These are phyloP conservation scores for Polyodon spathula DNA, from an alignment of 2,113 vertebrate genomes.

Conservation along the genomic window DNA sequence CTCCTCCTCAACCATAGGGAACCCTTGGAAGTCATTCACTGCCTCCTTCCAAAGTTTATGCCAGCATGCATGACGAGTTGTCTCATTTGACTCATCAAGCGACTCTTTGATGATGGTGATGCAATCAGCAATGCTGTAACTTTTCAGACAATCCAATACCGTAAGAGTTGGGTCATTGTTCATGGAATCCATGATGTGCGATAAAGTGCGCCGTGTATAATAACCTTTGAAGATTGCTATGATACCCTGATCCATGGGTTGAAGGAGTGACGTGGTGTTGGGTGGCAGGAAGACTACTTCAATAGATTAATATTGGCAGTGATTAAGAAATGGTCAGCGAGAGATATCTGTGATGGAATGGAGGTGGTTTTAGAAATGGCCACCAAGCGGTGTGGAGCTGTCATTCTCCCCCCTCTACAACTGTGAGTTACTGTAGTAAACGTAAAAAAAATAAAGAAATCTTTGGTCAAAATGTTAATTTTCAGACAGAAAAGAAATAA, in stretches of 20 bases:
- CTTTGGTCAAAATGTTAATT: too few species aligned
- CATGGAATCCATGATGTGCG: constrained; percentile 12
- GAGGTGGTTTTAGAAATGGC: too few species aligned
- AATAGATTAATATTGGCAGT: neutral
- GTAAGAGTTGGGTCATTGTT: neutral
- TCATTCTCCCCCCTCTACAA: too few species aligned
- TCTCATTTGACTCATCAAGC: constrained; percentile 2
- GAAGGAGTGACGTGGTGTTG: constrained; percentile 13
- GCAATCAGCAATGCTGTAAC: too few species aligned
- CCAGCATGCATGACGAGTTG: neutral
- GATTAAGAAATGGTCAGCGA: too few species aligned
- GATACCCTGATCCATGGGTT: constrained; percentile 17
- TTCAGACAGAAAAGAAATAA: too few species aligned
- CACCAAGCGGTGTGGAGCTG: too few species aligned
- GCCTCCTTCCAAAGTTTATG: neutral
- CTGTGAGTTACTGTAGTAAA: too few species aligned
- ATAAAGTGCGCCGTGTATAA: constrained; percentile 10
- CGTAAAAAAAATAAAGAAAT: too few species aligned
- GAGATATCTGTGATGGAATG: too few species aligned
- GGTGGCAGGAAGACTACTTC: neutral
- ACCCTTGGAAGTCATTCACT: neutral
- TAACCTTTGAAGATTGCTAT: constrained; percentile 12
- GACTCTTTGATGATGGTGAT: constrained; percentile 4
- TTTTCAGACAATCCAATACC: too few species aligned
- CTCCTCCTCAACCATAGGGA: neutral